Base-by-base conservation (phyloP, 2,113 vertebrate species). In the Canis aureus region DNA sequence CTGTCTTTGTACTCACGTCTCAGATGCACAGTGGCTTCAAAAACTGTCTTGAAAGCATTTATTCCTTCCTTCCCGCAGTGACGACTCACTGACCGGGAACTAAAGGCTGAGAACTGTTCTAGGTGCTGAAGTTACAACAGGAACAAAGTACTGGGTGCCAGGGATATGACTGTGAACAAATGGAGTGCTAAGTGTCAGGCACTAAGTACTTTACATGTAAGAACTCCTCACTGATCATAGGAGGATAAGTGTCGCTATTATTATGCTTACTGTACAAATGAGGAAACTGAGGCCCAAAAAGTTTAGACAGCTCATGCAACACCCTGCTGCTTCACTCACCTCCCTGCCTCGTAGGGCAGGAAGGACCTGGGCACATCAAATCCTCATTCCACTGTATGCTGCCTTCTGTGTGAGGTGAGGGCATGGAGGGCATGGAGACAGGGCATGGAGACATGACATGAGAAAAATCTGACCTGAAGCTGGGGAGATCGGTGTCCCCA, bases 131-230 rank as follows among this genome's bases (percentile, higher is more conserved):
- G 55, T 8, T 16, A 25, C 3, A 0, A n/a, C 3, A 8, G 3
- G 29, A 57, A 2, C 66, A 55, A 69, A 25, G 51, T 11, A 6
- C 49, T 2, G 57, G 3, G 22, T 13, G 67, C 17, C 29, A 13
- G 76, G 13, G 19, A 35, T 35, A 74, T 2, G 6, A 2, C 11
- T 0, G 8, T 6, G 43, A 73, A 35, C 22, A 16, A 60, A 49
- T 20, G 0, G 53, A 4, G 2, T 0, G 11, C 22, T 8, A 16
- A 10, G 2, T 1, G 25, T 13, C 71, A 79, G 69, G 38, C 13
- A 27, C 78, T 23, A n/a, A 79, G 62, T 5, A 27, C 79, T 53
- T 79, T 32, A 89, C 71, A 51, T 0, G 0, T 10, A 38, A 78
- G 27, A 64, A 57, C 23, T 43, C 55, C 1, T 35, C 81, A n/a